These are phyloP conservation scores for Gerris buenoi DNA, from an alignment of 1,140 invertebrate species.

Conservation along the genomic window DNA sequence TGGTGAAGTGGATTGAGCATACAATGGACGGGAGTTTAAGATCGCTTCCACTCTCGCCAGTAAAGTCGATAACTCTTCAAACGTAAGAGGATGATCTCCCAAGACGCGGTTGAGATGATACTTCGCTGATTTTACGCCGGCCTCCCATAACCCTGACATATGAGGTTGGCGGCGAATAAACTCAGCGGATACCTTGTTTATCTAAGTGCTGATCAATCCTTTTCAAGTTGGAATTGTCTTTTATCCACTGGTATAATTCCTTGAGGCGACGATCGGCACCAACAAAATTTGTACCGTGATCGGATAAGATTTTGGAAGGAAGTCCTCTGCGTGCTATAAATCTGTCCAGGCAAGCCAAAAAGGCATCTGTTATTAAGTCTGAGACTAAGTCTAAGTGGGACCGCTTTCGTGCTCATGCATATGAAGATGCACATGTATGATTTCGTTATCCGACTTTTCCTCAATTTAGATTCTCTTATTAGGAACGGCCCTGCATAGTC, in stretches of 20 bases:
- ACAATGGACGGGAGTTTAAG: conserved; percentile 22
- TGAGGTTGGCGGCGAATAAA: conserved; percentile 25
- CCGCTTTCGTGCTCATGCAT: conserved; percentile 21
- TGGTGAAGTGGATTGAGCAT: conserved; percentile 13
- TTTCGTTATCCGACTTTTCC: conserved; percentile 19
- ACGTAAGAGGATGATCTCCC: conserved; percentile 9
- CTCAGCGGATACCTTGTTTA: conserved; percentile 9
- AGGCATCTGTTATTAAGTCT: conserved; percentile 19
- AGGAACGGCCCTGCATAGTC: conserved; percentile 23
- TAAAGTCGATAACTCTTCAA: conserved; percentile 16
- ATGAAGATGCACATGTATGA: conserved; percentile 24
- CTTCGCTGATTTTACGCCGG: conserved; percentile 25
- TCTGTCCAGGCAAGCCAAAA: conserved; percentile 20
- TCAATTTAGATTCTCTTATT: conserved; percentile 10
- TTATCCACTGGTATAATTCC: conserved; percentile 7
- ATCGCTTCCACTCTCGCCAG: conserved; percentile 18
- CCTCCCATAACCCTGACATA: conserved; percentile 30
- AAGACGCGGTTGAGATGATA: conserved; percentile 21
- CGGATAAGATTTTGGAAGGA: conserved; percentile 17
- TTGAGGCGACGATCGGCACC: conserved; percentile 11
- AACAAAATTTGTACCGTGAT: conserved; percentile 25
- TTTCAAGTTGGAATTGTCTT: not conserved
- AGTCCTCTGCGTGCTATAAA: conserved; percentile 16
- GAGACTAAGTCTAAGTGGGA: conserved; percentile 24
- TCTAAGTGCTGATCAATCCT: not conserved